Base-by-base conservation (phyloP, 2,888 invertebrate genomes). In the Tenthredo distinguenda region DNA sequence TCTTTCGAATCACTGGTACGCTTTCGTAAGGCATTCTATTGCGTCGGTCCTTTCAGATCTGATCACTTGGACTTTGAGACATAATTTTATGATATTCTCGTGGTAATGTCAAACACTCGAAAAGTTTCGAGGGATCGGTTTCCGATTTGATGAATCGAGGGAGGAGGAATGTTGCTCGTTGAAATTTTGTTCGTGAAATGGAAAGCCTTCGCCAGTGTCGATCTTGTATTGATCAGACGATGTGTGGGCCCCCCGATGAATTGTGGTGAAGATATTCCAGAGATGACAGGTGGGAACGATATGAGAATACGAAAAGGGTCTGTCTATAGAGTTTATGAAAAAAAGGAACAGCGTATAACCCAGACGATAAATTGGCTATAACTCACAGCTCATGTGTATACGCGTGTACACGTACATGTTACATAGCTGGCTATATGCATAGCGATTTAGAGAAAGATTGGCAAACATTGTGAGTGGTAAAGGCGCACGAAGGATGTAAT, bases 331-430 rank as follows among this genome's bases (percentile, higher is more conserved):
- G 26, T 31, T 77, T 77, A 55, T 31, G 47, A 77, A 77, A 43
- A 43, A 50, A 77, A 40, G 55, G 21, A 76, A 43, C 47, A 55
- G 18, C 12, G 34, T 31, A 77, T n/a, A 31, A 34, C 55, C 9
- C 55, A n/a, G 47, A 31, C 50, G 50, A 77, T 77, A 77, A 77
- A 77, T 77, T 77, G 77, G 77, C 77, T 55, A 34, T 77, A 77
- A 77, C 77, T 77, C 77, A 77, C 31, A 6, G 15, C 26, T 12
- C 77, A 21, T 43, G 47, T 43, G 9, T 21, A 50, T 7, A 9
- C 6, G 71, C 7, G n/a, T 71, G n/a, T 34, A 37, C 2, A 40
- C 2, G 18, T 31, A 26, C 7, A 77, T 77, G 15, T 37, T 26
- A 37, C 71, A 26, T 5, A 40, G 40, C 7, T 62, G 34, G 62